phyloP scores from a whole-genome alignment of 1,140 invertebrate genomes.

The Ceratitis capitata region DNA sequence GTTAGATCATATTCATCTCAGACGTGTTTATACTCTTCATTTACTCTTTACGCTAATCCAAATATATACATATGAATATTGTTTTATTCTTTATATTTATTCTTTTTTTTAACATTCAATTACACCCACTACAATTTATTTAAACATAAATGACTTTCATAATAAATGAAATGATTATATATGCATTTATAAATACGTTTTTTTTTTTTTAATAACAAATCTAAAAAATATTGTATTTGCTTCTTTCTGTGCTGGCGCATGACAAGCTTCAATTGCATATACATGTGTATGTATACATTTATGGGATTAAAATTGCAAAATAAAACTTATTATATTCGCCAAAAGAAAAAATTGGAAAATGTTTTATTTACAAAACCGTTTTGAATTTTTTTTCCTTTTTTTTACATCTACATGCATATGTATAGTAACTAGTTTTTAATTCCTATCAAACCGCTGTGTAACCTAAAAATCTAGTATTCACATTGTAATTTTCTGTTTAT shows the following conservation, averaged over 20 bases:
- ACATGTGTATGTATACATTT: not conserved
- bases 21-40: not conserved
- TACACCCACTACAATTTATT: not conserved
- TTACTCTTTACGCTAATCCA: not conserved
- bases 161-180: not conserved
- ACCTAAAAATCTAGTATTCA: not conserved
- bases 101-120: not conserved
- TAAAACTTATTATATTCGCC: not conserved
- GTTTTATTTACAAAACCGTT: not conserved
- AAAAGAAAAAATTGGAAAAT: not conserved
- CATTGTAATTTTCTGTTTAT: not conserved
- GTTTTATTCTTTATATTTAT: not conserved
- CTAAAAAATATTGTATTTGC: not conserved
- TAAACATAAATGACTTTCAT: not conserved
- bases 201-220: not conserved
- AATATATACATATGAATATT: not conserved
- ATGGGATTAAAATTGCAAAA: not conserved
- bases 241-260: not conserved
- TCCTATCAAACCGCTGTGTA: not conserved
- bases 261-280: not conserved
- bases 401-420: no score
- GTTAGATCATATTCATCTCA: not conserved
- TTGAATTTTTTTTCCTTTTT: not conserved
- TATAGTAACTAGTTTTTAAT: not conserved
- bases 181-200: not conserved